phyloP scores from a whole-genome alignment of 2,113 vertebrate genomes.

The Trichomycterus rosablanca region DNA sequence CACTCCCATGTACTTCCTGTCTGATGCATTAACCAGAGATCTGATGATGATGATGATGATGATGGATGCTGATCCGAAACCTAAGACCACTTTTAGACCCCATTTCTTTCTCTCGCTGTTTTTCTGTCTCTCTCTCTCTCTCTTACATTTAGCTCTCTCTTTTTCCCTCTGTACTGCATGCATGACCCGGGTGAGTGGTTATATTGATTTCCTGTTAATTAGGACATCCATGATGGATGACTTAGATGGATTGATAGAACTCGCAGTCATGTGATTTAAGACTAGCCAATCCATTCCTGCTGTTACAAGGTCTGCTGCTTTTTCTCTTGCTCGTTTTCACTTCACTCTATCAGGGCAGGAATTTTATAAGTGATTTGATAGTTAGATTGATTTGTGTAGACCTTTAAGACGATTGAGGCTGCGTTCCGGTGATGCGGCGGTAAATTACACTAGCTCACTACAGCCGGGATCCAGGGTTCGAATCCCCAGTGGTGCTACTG shows the following conservation, averaged over 20 bases:
- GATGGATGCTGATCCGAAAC: too few relatives aligned
- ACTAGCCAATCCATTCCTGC: background rate
- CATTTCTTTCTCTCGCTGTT: too few relatives aligned
- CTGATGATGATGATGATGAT: too few relatives aligned
- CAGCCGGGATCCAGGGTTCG: too few relatives aligned
- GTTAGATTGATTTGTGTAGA: too few relatives aligned
- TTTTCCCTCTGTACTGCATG: background rate
- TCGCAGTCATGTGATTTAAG: background rate
- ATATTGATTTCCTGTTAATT: conserved; percentile 10
- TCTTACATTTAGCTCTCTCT: too few relatives aligned
- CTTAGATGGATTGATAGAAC: background rate
- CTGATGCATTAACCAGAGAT: background rate
- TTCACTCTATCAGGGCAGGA: background rate
- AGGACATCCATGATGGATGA: background rate
- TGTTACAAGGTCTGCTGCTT: background rate
- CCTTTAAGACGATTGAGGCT: too few relatives aligned
- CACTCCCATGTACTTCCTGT: conserved; percentile 1
- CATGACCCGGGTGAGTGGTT: background rate
- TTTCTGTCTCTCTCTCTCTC: conserved; percentile 1
- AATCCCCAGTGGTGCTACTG: too few relatives aligned
- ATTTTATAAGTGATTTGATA: too few relatives aligned
- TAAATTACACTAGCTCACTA: too few relatives aligned
- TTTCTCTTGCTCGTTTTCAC: background rate
- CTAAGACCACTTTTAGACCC: too few relatives aligned
- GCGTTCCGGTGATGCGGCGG: too few relatives aligned